phyloP scores from a whole-genome alignment of 2,797 vertebrate species.

The Myripristis murdjan region DNA sequence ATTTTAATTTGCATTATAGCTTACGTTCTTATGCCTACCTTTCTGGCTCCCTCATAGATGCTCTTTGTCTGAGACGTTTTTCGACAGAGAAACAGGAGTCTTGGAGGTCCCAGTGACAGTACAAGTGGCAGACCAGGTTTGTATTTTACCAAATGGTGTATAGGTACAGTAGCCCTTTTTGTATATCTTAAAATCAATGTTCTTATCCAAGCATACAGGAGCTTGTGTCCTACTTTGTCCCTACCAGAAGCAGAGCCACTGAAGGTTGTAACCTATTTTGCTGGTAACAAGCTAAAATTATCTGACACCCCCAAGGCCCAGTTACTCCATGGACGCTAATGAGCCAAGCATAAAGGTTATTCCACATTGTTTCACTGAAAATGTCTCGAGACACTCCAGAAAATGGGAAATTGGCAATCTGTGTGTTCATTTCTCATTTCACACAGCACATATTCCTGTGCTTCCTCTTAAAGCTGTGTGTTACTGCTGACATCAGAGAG shows the following conservation, averaged over 20 bases:
- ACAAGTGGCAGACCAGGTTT: slow-evolving; percentile 90
- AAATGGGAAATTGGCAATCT: background rate
- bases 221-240: slow-evolving; percentile 70
- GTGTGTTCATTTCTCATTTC: background rate
- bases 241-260: slow-evolving; percentile 51
- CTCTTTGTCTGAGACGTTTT: slow-evolving; percentile 86
- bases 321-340: slow-evolving; percentile 63
- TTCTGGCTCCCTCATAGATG: slow-evolving; percentile 56
- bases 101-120: slow-evolving; percentile 90
- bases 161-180: background rate
- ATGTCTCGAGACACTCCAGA: slow-evolving; percentile 33
- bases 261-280: slow-evolving; percentile 81
- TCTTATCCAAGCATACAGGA: slow-evolving; percentile 4
- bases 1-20: slow-evolving; percentile 3
- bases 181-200: slow-evolving; percentile 22
- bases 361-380: slow-evolving; percentile 46
- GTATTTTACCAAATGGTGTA: slow-evolving; percentile 33
- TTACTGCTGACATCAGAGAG: background rate
- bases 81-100: slow-evolving; percentile 88
- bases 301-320: slow-evolving; percentile 65
- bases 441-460: background rate
- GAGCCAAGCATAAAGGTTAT: slow-evolving; percentile 75
- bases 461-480: no score
- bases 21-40: slow-evolving; percentile 4
- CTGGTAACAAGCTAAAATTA: slow-evolving; percentile 79